Base-by-base conservation (phyloP, 2,797 vertebrate genomes). In the Stomatorhinus walkeri region DNA sequence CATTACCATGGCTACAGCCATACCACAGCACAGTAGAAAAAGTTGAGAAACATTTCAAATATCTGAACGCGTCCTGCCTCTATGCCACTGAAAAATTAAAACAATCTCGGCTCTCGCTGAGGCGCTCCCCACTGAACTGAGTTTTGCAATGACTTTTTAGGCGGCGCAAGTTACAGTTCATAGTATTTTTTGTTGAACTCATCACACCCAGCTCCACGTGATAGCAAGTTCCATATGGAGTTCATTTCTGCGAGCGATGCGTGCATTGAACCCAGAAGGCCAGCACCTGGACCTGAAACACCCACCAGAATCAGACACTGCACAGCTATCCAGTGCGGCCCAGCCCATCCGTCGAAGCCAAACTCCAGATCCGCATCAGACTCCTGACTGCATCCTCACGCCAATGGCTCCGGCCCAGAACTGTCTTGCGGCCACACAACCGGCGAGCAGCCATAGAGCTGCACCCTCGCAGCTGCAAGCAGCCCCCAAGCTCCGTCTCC, bases 211-310 rank as follows among this genome's bases (percentile, higher is more conserved):
- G 76, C 16, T 36, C 24, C 88, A 81, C 61, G 89, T 52, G 89
- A 85, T 87, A 40, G 64, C 87, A 85, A 7, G 2, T n/a, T 32
- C 79, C 92, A 93, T 90, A 91, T 91, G 91, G 92, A 92, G 90
- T 46, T 59, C 36, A 91, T 92, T 92, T 89, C 86, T 89, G 79
- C 24, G 19, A 16, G 22, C 14, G 8, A 88, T 32, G 59, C 52
- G 24, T 52, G 61, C 32, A 16, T 36, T 40, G 48, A 85, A 43
- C 52, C 61, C 49, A 48, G 28, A 54, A 81, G 43, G 61, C 76
- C 48, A 40, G 79, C 88, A 52, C 88, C 84, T 40, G 90, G 89
- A n/a, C 16, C 64, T 7, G 54, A 89, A 16, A 85, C 85, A 88
- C 90, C 90, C 90, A 90, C 84, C 89, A 79, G 46, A 89, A 88